Evolutionary conservation across 2,888 invertebrate species (phyloP).

Genomic region (Polydrusus tereticollis): DNA sequence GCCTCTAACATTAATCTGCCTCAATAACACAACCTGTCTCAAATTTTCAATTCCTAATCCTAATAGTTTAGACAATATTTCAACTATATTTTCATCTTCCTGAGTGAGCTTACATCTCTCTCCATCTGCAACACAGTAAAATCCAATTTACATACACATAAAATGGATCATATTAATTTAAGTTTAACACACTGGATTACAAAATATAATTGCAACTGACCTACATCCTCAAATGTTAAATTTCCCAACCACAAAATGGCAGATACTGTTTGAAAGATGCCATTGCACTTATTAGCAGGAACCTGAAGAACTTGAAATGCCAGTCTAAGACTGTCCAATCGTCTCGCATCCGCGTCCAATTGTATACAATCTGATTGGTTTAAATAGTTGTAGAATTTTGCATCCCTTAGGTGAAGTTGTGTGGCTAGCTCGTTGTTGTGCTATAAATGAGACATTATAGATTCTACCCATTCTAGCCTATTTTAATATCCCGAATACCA

Average conservation of each 20-base stretch:
- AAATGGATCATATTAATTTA: too few species aligned
- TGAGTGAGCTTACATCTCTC: conserved; percentile 83
- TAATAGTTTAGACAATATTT: conserved; percentile 79
- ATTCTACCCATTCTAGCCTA: too few species aligned
- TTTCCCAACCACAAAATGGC: conserved; percentile 94
- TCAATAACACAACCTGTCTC: conserved; percentile 79
- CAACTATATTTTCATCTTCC: conserved; percentile 79
- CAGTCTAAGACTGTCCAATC: conserved; percentile 86
- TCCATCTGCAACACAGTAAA: conserved; percentile 72
- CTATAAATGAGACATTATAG: conserved; percentile 61
- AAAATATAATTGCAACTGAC: conserved; percentile 21
- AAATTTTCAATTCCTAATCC: conserved; percentile 83
- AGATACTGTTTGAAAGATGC: conserved; percentile 88
- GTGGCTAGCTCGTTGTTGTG: conserved; percentile 82
- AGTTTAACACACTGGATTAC: neutral
- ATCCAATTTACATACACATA: neutral
- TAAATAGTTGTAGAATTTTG: conserved; percentile 85
- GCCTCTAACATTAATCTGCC: conserved; percentile 87
- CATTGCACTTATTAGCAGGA: conserved; percentile 87
- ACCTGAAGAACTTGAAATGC: conserved; percentile 92
- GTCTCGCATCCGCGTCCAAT: conserved; percentile 78
- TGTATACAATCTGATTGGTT: conserved; percentile 82
- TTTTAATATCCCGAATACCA: neutral
- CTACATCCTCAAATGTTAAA: conserved; percentile 84
- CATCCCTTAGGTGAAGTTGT: conserved; percentile 80